Evolutionary conservation across 1,140 invertebrate genomes (phyloP).

Genomic region (Bombus terrestris): DNA sequence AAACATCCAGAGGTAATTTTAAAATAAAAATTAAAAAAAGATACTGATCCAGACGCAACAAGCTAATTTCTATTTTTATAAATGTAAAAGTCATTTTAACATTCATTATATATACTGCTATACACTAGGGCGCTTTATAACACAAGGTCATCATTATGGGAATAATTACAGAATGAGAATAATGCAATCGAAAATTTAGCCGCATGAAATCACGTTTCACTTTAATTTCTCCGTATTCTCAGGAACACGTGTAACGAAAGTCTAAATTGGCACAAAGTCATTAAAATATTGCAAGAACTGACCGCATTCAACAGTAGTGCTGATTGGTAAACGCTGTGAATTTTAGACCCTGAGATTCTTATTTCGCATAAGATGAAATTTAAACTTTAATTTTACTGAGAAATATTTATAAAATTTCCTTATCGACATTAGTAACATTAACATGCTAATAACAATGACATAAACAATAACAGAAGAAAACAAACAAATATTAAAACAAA

Average conservation of each 20-base stretch:
- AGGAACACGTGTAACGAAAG: not conserved
- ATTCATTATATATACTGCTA: not conserved
- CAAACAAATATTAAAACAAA: too few species aligned
- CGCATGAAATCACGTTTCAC: not conserved
- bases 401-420: too few species aligned
- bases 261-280: not conserved
- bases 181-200: not conserved
- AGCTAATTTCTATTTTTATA: not conserved
- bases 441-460: too few species aligned
- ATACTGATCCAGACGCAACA: too few species aligned
- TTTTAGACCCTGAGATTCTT: not conserved
- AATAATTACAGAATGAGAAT: not conserved
- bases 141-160: not conserved
- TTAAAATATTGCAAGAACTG: conserved; percentile 1
- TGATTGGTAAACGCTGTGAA: not conserved
- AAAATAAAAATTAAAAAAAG: not conserved
- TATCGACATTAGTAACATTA: too few species aligned
- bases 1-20: too few species aligned
- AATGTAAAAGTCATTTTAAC: not conserved
- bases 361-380: not conserved
- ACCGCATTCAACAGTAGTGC: not conserved
- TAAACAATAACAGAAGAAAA: too few species aligned
- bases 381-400: not conserved
- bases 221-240: not conserved
- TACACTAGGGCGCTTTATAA: not conserved